phyloP scores from a whole-genome alignment of 2,888 invertebrate species.

The Venustoraphidia nigricollis region DNA sequence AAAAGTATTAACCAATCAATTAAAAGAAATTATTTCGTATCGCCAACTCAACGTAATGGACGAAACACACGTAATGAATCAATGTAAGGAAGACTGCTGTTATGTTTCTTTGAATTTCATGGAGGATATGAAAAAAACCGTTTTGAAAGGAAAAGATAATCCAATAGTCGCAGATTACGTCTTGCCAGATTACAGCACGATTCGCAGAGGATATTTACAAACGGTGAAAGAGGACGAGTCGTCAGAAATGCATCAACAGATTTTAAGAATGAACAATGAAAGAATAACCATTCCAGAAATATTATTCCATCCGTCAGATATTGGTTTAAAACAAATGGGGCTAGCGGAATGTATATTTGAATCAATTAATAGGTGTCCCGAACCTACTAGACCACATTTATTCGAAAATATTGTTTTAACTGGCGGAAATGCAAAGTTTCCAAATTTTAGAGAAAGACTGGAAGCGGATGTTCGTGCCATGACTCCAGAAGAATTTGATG shows the following conservation, averaged over 20 bases:
- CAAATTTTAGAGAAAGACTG: conserved; percentile 69
- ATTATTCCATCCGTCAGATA: conserved; percentile 85
- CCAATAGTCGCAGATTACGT: conserved; percentile 80
- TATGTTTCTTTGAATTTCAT: conserved; percentile 78
- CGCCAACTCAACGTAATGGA: conserved; percentile 96
- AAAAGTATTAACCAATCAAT: conserved; percentile 84
- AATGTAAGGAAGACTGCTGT: conserved; percentile 94
- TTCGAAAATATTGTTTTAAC: conserved; percentile 70
- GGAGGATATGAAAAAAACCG: conserved; percentile 58
- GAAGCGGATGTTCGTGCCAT: conserved; percentile 62
- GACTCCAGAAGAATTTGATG: conserved; percentile 61
- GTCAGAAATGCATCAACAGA: conserved; percentile 47
- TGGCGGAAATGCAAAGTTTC: conserved; percentile 67
- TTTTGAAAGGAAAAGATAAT: conserved; percentile 40
- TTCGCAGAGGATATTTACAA: conserved; percentile 49
- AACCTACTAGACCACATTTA: conserved; percentile 59
- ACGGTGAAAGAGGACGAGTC: conserved; percentile 26
- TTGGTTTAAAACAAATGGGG: conserved; percentile 84
- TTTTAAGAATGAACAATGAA: conserved; percentile 80
- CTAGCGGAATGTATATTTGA: conserved; percentile 77
- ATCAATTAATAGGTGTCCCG: conserved; percentile 57
- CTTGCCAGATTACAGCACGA: conserved; percentile 86
- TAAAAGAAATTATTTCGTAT: conserved; percentile 95
- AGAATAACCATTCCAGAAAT: conserved; percentile 90
- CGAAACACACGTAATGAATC: conserved; percentile 96